Percentiles rank a stretch among this genome's conserved stretches.
Evolutionary conservation across 2,888 invertebrate species (phyloP).

Genomic region (Lepetodrilus schrolli): DNA sequence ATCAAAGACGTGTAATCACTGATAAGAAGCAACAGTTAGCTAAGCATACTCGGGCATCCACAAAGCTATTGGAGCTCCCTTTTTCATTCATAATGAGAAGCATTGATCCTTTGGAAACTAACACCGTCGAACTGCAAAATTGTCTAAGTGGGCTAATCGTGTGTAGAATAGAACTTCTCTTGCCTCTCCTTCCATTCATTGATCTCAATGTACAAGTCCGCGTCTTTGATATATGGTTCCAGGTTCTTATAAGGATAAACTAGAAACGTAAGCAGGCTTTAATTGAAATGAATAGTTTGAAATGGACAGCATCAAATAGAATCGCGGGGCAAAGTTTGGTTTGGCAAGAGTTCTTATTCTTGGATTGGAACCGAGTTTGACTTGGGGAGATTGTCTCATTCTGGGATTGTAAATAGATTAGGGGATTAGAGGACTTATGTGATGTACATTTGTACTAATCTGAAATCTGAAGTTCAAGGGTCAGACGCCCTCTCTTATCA

Average conservation of each 20-base stretch:
- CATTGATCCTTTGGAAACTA: background rate
- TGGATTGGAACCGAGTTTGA: too few relatives aligned
- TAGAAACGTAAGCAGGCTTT: conserved; percentile 19
- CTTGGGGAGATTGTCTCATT: too few relatives aligned
- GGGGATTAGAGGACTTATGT: too few relatives aligned
- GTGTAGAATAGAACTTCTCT: conserved; percentile 12
- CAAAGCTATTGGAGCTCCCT: conserved; percentile 17
- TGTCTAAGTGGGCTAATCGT: conserved; percentile 21
- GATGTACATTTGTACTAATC: too few relatives aligned
- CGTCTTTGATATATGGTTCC: background rate
- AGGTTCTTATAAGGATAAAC: background rate
- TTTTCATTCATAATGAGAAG: conserved; percentile 13
- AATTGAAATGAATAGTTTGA: conserved; percentile 23
- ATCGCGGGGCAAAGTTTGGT: background rate
- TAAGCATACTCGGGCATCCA: conserved; percentile 1
- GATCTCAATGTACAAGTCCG: background rate
- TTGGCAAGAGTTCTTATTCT: too few relatives aligned
- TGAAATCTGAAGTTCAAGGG: too few relatives aligned
- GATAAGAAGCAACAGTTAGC: conserved; percentile 3
- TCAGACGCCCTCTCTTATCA: too few relatives aligned
- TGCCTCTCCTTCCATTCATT: background rate
- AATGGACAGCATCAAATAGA: conserved; percentile 20
- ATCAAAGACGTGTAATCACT: conserved; percentile 3
- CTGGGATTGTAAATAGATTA: too few relatives aligned
- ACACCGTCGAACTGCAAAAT: conserved; percentile 24